These are phyloP conservation scores for Orientallactaga bullata DNA, from an alignment of 2,113 vertebrate species.

Conservation along the genomic window DNA sequence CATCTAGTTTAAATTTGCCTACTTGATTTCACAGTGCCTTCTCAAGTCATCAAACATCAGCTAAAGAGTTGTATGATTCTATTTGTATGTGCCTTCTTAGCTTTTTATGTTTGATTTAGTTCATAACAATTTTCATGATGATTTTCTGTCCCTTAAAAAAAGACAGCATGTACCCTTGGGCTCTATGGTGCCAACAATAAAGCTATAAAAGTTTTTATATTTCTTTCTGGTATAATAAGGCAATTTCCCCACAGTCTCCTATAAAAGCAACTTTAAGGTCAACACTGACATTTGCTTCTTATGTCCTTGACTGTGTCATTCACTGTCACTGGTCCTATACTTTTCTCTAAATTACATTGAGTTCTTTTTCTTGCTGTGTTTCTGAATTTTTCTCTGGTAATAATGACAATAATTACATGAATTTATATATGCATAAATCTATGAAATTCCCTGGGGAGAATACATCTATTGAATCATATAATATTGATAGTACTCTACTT, in stretches of 20 bases:
- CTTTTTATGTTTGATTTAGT: constrained; percentile 17
- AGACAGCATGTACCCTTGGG: neutral
- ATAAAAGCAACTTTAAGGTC: constrained; percentile 1
- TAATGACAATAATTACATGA: neutral
- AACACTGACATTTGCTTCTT: neutral
- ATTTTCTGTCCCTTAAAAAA: neutral
- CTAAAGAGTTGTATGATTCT: neutral
- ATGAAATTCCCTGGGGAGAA: neutral
- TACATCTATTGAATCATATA: neutral
- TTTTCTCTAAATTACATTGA: neutral
- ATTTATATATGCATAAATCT: neutral
- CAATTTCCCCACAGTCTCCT: neutral
- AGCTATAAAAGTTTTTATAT: neutral
- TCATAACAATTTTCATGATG: neutral
- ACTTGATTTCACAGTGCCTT: neutral
- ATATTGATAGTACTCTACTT: neutral
- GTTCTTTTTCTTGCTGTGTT: neutral
- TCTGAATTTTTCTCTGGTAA: neutral
- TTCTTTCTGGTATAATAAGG: neutral
- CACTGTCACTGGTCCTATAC: neutral
- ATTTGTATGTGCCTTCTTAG: neutral
- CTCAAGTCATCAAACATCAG: neutral
- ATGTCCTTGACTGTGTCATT: neutral
- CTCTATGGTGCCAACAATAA: neutral
- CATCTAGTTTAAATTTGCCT: neutral